A percentile compares a stretch with the other conserved stretches of the same genome.
These are phyloP conservation scores for Glaucopsyche alexis DNA, from an alignment of 2,888 invertebrate species.

Conservation along the genomic window DNA sequence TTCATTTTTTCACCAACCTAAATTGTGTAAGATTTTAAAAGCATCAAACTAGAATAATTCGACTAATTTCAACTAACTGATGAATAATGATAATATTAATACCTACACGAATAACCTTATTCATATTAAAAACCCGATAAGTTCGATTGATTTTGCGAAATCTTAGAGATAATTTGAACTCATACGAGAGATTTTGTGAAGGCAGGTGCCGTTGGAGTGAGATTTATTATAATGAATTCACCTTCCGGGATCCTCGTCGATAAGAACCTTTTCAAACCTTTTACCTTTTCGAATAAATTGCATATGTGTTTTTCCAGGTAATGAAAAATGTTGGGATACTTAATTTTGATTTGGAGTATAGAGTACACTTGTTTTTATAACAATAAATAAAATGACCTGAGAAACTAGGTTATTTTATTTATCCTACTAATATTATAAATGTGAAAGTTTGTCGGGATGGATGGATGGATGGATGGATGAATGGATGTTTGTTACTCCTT, in stretches of 20 bases:
- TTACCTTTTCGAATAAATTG: conserved; percentile 15
- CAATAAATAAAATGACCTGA: too few species aligned
- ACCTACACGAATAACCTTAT: background rate
- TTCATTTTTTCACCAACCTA: too few species aligned
- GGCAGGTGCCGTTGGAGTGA: conserved; percentile 29
- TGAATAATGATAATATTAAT: background rate
- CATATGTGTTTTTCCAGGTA: conserved; percentile 11
- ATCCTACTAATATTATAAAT: too few species aligned
- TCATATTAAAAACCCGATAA: conserved; percentile 1
- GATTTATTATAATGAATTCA: conserved; percentile 35
- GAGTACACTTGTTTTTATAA: background rate
- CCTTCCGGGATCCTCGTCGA: conserved; percentile 18
- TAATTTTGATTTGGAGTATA: background rate
- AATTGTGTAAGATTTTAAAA: too few species aligned
- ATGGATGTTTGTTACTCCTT: too few species aligned
- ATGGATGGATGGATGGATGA: too few species aligned
- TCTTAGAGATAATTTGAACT: conserved; percentile 31
- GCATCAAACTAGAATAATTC: too few species aligned
- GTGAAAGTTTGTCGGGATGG: too few species aligned
- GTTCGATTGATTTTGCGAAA: conserved; percentile 20
- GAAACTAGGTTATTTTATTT: too few species aligned
- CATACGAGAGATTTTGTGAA: conserved; percentile 15
- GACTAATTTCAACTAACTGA: background rate
- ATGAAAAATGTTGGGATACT: background rate
- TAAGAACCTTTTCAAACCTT: conserved; percentile 20